These are phyloP conservation scores for Onychomys leucogaster DNA, from an alignment of 2,797 vertebrate genomes.

Conservation along the genomic window DNA sequence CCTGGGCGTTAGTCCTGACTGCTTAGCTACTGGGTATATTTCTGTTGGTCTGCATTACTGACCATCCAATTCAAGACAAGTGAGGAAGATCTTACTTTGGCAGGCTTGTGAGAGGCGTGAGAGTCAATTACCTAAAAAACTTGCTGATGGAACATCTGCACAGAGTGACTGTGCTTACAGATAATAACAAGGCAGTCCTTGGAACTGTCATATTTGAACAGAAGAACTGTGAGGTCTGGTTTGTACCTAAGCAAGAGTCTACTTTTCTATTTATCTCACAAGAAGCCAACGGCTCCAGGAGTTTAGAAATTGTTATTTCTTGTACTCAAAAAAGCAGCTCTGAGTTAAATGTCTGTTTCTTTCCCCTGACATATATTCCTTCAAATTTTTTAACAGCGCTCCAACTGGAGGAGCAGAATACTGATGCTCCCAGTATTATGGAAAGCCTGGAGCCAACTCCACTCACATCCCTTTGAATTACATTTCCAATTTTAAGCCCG, in stretches of 20 bases:
- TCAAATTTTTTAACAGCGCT: slow-evolving; percentile 82
- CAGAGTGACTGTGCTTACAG: background rate
- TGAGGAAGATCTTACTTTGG: background rate
- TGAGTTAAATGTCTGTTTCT: slow-evolving; percentile 65
- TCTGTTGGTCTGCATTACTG: background rate
- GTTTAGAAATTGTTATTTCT: slow-evolving; percentile 70
- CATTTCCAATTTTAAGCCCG: slow-evolving; percentile 85
- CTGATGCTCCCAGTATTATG: slow-evolving; percentile 82
- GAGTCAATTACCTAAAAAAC: slow-evolving; percentile 7
- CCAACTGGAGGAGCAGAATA: slow-evolving; percentile 78
- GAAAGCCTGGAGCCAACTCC: slow-evolving; percentile 84
- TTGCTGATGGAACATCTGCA: background rate
- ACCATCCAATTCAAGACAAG: background rate
- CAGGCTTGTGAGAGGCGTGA: background rate
- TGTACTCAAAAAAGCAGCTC: slow-evolving; percentile 72
- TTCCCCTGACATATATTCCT: slow-evolving; percentile 58
- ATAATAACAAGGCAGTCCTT: slow-evolving; percentile 69
- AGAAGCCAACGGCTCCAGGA: slow-evolving; percentile 80
- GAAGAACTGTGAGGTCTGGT: slow-evolving; percentile 66
- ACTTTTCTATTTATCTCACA: slow-evolving; percentile 78
- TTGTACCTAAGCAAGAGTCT: slow-evolving; percentile 77
- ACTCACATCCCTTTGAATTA: slow-evolving; percentile 88
- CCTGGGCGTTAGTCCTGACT: background rate
- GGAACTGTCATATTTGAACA: slow-evolving; percentile 80
- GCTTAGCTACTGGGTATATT: background rate